Evolutionary conservation across 1,140 invertebrate genomes (phyloP).

Genomic region (Drosophila watanabei): DNA sequence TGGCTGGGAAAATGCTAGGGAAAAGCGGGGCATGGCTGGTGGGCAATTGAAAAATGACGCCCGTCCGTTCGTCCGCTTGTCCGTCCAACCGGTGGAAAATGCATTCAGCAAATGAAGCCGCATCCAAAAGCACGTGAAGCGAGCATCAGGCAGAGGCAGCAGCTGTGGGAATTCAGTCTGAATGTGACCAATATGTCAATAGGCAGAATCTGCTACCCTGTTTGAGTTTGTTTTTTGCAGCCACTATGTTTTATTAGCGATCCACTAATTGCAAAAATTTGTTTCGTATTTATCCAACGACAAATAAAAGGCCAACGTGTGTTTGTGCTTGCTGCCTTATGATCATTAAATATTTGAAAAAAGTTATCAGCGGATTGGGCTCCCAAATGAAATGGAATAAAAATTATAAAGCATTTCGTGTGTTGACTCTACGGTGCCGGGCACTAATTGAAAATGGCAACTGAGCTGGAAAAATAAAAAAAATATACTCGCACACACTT

Average conservation of each 20-base stretch:
- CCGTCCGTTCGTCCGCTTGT: conserved; percentile 4
- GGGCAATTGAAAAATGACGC: conserved; percentile 75
- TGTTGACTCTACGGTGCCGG: conserved; percentile 60
- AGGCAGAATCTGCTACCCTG: conserved; percentile 17
- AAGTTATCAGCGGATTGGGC: conserved; percentile 34
- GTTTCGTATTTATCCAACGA: conserved; percentile 19
- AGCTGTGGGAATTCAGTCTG: conserved; percentile 43
- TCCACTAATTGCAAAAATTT: conserved; percentile 71
- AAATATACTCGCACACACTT: conserved; percentile 1
- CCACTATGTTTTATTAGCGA: conserved; percentile 51
- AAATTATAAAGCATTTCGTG: conserved; percentile 51
- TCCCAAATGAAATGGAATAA: conserved; percentile 32
- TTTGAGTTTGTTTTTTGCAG: conserved; percentile 23
- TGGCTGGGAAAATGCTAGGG: conserved; percentile 33
- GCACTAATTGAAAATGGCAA: conserved; percentile 74
- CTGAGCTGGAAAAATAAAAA: conserved; percentile 13
- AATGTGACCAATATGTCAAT: conserved; percentile 56
- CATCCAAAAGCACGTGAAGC: conserved; percentile 52
- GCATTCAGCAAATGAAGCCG: conserved; percentile 71
- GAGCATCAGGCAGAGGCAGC: conserved; percentile 23
- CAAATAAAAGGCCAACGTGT: conserved; percentile 25
- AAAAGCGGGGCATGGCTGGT: conserved; percentile 5
- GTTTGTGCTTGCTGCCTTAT: conserved; percentile 52
- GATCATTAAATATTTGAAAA: conserved; percentile 67
- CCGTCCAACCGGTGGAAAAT: conserved; percentile 48